phyloP scores from a whole-genome alignment of 2,888 invertebrate species.

The Plebejus melissa region DNA sequence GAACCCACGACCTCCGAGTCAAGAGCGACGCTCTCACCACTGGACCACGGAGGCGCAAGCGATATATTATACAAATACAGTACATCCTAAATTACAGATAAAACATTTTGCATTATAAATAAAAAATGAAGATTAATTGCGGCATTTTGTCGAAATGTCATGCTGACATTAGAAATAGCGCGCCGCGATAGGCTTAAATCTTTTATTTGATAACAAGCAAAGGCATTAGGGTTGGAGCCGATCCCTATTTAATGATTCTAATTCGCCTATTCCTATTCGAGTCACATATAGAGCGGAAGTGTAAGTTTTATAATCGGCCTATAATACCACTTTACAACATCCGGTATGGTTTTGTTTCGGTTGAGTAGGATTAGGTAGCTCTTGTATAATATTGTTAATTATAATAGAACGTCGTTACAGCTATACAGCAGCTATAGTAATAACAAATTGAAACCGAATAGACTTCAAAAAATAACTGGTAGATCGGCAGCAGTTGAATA shows the following conservation, averaged over 20 bases:
- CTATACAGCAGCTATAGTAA: background rate
- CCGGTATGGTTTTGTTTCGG: conserved; percentile 45
- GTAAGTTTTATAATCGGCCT: conserved; percentile 51
- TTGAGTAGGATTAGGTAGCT: conserved; percentile 29
- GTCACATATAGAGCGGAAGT: conserved; percentile 65
- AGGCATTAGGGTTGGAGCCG: conserved; percentile 38
- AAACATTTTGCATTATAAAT: conserved; percentile 24
- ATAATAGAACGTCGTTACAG: background rate
- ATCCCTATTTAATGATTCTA: conserved; percentile 45
- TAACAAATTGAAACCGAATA: background rate
- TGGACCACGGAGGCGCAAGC: no score
- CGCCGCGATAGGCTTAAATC: conserved; percentile 59
- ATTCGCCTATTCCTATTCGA: conserved; percentile 64
- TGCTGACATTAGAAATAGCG: conserved; percentile 59
- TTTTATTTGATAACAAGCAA: conserved; percentile 38
- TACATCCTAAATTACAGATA: conserved; percentile 1
- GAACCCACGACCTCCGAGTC: no score
- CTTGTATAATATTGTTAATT: conserved; percentile 3
- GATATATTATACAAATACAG: background rate
- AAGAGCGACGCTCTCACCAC: no score
- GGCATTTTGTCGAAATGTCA: conserved; percentile 59
- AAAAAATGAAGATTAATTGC: conserved; percentile 37
- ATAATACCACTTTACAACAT: conserved; percentile 60
- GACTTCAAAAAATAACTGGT: background rate
- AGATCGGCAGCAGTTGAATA: background rate